These are phyloP conservation scores for Cecidostiba fungosa DNA, from an alignment of 2,888 invertebrate genomes.

Conservation along the genomic window DNA sequence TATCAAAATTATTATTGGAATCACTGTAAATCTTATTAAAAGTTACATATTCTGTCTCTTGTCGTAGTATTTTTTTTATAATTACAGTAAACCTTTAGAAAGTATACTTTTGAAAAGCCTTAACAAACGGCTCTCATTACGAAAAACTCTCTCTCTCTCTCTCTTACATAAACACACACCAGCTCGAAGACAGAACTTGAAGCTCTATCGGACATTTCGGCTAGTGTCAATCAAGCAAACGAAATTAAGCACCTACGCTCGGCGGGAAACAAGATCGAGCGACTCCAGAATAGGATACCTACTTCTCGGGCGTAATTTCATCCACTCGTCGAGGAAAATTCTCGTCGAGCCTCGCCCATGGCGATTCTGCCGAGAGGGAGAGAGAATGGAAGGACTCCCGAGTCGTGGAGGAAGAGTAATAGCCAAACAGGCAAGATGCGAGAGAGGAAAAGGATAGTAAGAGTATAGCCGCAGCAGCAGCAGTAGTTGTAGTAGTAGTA, in stretches of 20 bases:
- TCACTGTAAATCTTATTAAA: no score
- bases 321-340: neutral
- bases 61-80: no score
- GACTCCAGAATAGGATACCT: neutral
- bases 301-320: constrained; percentile 2
- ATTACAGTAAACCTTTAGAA: no score
- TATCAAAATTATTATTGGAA: no score
- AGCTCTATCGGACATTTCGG: neutral
- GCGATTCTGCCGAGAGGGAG: neutral
- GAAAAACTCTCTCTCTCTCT: no score
- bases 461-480: no score
- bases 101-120: no score
- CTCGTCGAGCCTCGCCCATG: neutral
- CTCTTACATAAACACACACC: no score
- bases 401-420: neutral
- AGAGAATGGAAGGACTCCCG: neutral
- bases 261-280: neutral
- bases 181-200: no score
- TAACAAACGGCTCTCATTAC: no score
- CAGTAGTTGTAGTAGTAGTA: neutral
- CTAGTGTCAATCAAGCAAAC: constrained; percentile 2
- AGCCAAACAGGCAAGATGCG: constrained; percentile 6
- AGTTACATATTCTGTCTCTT: no score
- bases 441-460: neutral
- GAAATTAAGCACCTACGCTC: neutral